phyloP scores from a whole-genome alignment of 1,140 invertebrate species.

The Augochlora pura region DNA sequence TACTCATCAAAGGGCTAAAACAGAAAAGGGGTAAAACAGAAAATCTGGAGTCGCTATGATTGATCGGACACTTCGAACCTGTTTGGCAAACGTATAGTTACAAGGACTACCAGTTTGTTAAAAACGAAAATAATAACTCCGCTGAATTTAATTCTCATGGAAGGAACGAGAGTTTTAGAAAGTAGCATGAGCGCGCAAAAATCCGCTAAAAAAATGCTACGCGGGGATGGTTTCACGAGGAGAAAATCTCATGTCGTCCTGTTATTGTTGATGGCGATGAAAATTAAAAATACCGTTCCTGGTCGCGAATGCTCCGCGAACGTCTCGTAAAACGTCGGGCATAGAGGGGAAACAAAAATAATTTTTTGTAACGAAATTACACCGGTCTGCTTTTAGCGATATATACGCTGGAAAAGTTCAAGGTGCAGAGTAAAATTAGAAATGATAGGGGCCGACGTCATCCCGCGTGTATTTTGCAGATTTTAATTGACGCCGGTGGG shows the following conservation, averaged over 20 bases:
- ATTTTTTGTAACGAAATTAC: not conserved
- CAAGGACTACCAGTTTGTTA: no score
- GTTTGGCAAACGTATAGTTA: no score
- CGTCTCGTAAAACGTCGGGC: not conserved
- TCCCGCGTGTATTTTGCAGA: not conserved
- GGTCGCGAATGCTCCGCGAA: not conserved
- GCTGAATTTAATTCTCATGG: no score
- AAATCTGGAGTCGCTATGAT: no score
- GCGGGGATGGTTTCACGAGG: not conserved
- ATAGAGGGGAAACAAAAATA: not conserved
- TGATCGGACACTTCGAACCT: no score
- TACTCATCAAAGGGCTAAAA: no score
- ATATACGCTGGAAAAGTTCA: not conserved
- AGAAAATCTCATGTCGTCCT: not conserved
- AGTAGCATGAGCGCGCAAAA: no score
- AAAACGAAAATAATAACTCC: no score
- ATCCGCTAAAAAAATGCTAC: no score
- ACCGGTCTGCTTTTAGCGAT: not conserved
- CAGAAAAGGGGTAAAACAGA: no score
- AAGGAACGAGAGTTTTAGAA: no score
- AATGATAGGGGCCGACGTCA: not conserved
- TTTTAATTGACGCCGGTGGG: not conserved
- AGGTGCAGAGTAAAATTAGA: not conserved
- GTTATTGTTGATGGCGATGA: not conserved
- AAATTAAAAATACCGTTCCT: slow-evolving; percentile 15